Evolutionary conservation across 2,113 vertebrate genomes (phyloP).

Genomic region (Mellivora capensis): DNA sequence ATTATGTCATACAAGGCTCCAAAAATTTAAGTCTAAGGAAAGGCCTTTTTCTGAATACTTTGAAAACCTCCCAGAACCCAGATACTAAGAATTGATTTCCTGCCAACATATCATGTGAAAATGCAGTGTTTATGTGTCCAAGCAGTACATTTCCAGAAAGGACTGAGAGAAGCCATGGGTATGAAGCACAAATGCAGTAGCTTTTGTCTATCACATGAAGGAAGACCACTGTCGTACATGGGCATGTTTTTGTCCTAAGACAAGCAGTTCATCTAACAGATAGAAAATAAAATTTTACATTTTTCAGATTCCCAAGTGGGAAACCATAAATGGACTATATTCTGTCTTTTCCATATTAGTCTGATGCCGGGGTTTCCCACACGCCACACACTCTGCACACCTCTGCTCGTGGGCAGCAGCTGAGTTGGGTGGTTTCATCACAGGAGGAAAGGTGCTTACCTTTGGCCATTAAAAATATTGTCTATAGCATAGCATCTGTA

Average conservation of each 20-base stretch:
- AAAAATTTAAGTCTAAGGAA: background rate
- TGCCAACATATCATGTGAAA: background rate
- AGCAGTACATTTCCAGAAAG: background rate
- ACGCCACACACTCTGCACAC: accelerated
- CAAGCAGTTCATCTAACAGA: background rate
- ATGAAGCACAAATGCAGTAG: accelerated
- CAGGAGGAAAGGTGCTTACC: background rate
- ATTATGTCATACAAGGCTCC: background rate
- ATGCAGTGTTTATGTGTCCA: background rate
- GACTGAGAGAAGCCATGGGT: background rate
- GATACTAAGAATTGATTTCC: background rate
- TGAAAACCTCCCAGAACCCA: background rate
- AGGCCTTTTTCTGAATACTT: background rate
- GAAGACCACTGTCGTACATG: accelerated
- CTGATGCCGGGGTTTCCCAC: background rate
- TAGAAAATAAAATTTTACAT: background rate
- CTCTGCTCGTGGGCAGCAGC: background rate
- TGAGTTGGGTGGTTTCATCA: background rate
- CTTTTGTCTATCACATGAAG: background rate
- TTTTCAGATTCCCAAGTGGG: background rate
- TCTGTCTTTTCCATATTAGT: background rate
- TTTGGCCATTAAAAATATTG: background rate
- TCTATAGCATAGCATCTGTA: background rate
- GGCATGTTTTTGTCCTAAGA: background rate
- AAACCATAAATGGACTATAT: accelerated